phyloP scores from a whole-genome alignment of 2,888 invertebrate species.

The Lochmaea capreae region DNA sequence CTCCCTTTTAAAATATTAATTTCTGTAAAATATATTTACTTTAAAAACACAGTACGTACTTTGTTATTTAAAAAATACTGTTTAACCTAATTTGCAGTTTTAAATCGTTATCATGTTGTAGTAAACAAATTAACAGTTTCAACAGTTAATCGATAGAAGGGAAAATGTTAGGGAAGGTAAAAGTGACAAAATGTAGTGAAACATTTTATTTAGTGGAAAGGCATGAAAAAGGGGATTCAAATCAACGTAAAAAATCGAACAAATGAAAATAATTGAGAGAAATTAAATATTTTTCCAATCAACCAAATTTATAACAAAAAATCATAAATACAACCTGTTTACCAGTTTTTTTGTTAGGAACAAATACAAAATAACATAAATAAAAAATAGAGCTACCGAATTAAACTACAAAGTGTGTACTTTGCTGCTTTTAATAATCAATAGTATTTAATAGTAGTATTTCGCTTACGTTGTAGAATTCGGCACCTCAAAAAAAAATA shows the following conservation, averaged over 20 bases:
- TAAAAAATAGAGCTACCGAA: constrained; percentile 57
- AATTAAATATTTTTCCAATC: not conserved
- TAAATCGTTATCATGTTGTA: not conserved
- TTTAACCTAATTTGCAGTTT: not conserved
- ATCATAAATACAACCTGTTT: too few relatives aligned
- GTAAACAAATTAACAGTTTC: not conserved
- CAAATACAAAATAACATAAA: constrained; percentile 40
- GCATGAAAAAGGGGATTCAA: not conserved
- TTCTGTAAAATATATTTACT: not conserved
- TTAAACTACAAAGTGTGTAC: constrained; percentile 33
- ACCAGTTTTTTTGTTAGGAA: not conserved
- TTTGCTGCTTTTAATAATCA: too few relatives aligned
- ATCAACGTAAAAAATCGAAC: not conserved
- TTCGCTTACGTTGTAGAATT: not conserved
- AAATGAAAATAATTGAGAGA: too few relatives aligned
- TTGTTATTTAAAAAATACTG: not conserved
- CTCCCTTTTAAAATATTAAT: not conserved
- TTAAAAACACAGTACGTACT: not conserved
- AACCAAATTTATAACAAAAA: too few relatives aligned
- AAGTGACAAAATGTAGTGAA: too few relatives aligned
- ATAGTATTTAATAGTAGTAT: too few relatives aligned
- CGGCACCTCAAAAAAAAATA: constrained; percentile 41
- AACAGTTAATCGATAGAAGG: not conserved
- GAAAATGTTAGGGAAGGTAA: too few relatives aligned
- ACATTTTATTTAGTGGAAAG: not conserved